A percentile compares a stretch with the other conserved stretches of the same genome.
Conservation (phyloP, 2,113 vertebrate genomes). For the Pluvialis apricaria region DNA sequence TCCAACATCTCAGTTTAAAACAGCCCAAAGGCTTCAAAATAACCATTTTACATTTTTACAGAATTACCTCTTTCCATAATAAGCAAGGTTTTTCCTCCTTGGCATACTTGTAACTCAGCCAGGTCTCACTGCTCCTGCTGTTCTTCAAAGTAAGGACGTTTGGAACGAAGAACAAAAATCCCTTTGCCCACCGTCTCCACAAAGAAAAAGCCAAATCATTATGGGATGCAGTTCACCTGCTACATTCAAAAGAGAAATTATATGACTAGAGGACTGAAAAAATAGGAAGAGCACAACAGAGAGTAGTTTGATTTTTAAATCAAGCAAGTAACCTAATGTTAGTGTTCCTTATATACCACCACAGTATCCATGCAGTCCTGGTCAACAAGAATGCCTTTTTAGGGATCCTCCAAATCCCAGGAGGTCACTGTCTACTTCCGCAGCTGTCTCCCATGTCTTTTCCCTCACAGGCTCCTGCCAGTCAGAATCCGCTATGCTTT, state of each 20-base stretch:
- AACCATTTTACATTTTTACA: background rate
- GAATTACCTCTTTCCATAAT: constrained; percentile 3
- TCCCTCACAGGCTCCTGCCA: background rate
- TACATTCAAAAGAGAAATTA: background rate
- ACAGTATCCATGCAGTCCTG: background rate
- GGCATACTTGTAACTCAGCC: background rate
- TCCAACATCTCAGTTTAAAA: background rate
- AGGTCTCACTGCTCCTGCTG: background rate
- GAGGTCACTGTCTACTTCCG: background rate
- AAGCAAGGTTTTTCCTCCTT: background rate
- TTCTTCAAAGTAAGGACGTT: background rate
- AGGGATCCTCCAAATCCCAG: background rate
- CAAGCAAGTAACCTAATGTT: background rate
- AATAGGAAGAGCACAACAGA: background rate
- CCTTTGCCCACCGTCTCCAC: background rate
- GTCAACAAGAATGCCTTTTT: background rate
- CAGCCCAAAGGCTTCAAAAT: background rate
- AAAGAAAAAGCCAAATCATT: background rate
- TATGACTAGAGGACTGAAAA: background rate
- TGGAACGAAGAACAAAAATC: background rate
- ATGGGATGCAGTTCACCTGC: background rate
- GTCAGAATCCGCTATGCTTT: background rate
- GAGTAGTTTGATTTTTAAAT: background rate
- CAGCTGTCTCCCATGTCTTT: background rate
- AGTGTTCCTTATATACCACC: background rate